Evolutionary conservation across 2,888 invertebrate species (phyloP).

Genomic region (Ophonus ardosiacus): DNA sequence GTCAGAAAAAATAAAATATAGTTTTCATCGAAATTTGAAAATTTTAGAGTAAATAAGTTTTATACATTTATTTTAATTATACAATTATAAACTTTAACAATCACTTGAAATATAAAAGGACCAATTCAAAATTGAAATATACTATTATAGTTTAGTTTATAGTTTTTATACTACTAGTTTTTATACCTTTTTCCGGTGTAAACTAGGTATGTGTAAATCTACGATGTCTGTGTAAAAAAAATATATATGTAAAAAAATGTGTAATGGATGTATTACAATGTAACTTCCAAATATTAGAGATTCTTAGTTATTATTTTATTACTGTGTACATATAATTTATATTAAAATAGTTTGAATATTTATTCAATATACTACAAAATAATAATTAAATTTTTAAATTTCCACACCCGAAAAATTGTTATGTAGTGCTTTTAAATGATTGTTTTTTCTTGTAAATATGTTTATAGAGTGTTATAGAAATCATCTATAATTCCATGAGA

Average conservation of each 20-base stretch:
- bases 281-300: not conserved
- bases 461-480: no score
- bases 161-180: not conserved
- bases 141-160: not conserved
- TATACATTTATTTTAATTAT: no score
- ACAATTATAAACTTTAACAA: not conserved
- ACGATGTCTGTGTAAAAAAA: conserved; percentile 25
- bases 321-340: not conserved
- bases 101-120: not conserved
- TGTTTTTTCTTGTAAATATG: no score
- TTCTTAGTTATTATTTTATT: not conserved
- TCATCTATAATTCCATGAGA: no score
- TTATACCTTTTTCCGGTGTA: conserved; percentile 16
- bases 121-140: not conserved
- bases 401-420: not conserved
- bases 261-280: not conserved
- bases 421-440: not conserved
- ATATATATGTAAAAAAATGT: not conserved
- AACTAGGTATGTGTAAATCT: conserved; percentile 28
- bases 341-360: not conserved
- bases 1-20: no score
- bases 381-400: not conserved
- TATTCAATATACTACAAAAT: not conserved
- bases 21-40: no score
- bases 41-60: no score